Percentiles rank a stretch among this genome's conserved stretches.
These are phyloP conservation scores for Lemur catta DNA, from an alignment of 2,797 vertebrate genomes.

Conservation along the genomic window DNA sequence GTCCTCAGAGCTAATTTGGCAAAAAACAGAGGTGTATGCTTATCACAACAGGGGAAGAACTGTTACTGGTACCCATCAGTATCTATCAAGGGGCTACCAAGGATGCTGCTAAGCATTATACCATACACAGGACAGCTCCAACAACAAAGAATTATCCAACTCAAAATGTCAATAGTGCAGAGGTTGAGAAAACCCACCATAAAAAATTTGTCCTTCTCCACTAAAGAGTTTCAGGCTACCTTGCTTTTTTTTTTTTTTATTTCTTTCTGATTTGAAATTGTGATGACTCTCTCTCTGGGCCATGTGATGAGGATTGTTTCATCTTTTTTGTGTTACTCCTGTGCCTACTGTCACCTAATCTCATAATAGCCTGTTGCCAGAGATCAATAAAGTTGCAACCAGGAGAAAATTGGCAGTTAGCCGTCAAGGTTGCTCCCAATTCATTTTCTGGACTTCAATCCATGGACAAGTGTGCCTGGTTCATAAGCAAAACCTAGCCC, in stretches of 20 bases:
- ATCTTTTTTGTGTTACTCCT: not conserved
- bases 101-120: not conserved
- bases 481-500: not conserved
- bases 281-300: not conserved
- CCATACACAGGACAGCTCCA: accelerated
- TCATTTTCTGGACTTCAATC: not conserved
- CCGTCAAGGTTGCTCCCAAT: not conserved
- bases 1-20: not conserved
- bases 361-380: not conserved
- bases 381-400: not conserved
- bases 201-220: not conserved
- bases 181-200: not conserved
- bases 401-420: not conserved
- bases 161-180: not conserved
- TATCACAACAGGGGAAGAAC: not conserved
- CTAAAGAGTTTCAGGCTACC: not conserved
- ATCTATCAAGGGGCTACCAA: too few relatives aligned
- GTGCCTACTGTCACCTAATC: not conserved
- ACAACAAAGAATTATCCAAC: accelerated
- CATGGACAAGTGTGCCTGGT: not conserved
- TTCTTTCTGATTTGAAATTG: not conserved
- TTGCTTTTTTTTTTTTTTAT: not conserved
- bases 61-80: not conserved
- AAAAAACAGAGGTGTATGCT: not conserved
- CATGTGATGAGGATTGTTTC: not conserved